phyloP scores from a whole-genome alignment of 2,113 vertebrate species.

The Oryzias melastigma region DNA sequence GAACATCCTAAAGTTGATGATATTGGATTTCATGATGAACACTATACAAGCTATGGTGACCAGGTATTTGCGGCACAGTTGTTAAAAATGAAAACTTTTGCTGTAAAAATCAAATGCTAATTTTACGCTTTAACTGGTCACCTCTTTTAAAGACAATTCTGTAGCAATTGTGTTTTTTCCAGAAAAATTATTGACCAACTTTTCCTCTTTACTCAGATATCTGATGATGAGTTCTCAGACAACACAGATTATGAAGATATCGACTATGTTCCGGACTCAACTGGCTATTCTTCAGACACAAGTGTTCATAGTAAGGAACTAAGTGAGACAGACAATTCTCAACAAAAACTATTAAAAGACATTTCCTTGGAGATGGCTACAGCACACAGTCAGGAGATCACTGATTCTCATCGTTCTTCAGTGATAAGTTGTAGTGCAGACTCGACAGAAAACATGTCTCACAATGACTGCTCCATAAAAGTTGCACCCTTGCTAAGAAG shows the following conservation, averaged over 20 bases:
- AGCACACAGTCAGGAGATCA: not conserved
- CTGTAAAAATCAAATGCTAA: not conserved
- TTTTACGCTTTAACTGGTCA: not conserved
- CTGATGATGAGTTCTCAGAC: too few species aligned
- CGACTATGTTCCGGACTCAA: too few species aligned
- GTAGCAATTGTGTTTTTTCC: too few species aligned
- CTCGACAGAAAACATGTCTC: slow-evolving; percentile 1
- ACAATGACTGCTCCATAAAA: slow-evolving; percentile 3
- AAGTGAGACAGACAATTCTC: too few species aligned
- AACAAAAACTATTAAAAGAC: too few species aligned
- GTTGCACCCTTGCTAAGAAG: slow-evolving; percentile 1
- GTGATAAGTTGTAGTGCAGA: rapidly evolving
- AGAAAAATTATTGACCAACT: not conserved
- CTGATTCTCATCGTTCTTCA: not conserved
- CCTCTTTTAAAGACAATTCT: not conserved
- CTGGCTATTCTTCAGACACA: too few species aligned
- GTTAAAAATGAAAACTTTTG: not conserved
- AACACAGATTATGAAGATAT: too few species aligned
- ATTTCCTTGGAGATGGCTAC: too few species aligned
- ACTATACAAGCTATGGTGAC: not conserved
- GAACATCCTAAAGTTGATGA: not conserved
- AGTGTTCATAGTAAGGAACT: too few species aligned
- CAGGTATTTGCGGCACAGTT: not conserved
- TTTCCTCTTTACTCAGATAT: too few species aligned
- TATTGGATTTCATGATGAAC: not conserved